Base-by-base conservation (phyloP, 2,888 invertebrate genomes). In the Aethes cnicana region DNA sequence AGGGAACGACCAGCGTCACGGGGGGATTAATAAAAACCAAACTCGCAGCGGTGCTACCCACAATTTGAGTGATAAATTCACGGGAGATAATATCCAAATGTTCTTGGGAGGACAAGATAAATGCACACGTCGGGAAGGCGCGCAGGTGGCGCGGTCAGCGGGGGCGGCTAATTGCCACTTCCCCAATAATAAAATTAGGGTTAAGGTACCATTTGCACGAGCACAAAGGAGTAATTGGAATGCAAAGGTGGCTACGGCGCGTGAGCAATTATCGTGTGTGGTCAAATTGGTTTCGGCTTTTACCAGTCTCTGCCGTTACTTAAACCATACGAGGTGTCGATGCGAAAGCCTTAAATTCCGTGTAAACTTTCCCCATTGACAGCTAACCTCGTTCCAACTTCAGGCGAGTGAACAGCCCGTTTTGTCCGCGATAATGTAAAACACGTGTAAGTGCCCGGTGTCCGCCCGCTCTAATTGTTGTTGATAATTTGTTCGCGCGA, bases 401-500 rank as follows among this genome's bases (percentile, higher is more conserved):
- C n/a, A n/a, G 20, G 39, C 30, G 26, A n/a, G 44, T 46, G 39
- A 46, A 30, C 52, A 9, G 56, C 47, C 56, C 36, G 56, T 28
- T 37, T 56, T 42, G 50, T 41, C 37, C 54, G 61, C 61, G 58
- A 58, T 62, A 54, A 36, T 55, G 57, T 54, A 64, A 30, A 47
- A 37, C 55, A 61, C 68, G 61, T 44, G 61, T 69, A 70, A 69
- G 68, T 71, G 67, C 64, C 66, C 64, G 58, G 65, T 59, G 47
- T 52, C 39, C 62, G 55, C 59, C 63, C 64, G 54, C 73, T 66
- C 76, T 83, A 84, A 84, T 83, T 84, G 83, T 81, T 84, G 83
- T 84, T 84, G 68, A 64, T 76, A 81, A 81, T 78, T 81, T 77
- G 83, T 84, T 81, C 59, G 59, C 64, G 66, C 72, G 66, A 60